Evolutionary conservation across 2,888 invertebrate species (phyloP).

Genomic region (Notocelia uddmanniana): DNA sequence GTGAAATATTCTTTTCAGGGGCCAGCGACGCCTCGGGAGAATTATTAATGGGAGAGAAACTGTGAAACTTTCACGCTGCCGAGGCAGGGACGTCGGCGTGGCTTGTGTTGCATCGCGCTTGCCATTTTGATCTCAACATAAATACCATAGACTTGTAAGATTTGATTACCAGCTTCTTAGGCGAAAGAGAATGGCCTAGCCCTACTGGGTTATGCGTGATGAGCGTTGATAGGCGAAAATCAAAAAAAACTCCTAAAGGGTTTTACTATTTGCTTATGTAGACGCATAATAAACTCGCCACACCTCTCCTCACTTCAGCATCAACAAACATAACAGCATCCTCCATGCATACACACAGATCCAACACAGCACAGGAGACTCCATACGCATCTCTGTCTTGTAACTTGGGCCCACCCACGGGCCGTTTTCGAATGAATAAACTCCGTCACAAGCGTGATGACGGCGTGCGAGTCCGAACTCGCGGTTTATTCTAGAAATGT

Average conservation of each 20-base stretch:
- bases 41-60: conserved; percentile 78
- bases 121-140: background rate
- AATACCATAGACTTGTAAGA: background rate
- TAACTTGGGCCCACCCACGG: conserved; percentile 47
- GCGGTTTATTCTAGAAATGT: conserved; percentile 67
- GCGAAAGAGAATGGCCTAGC: background rate
- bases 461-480: conserved; percentile 59
- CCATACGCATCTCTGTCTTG: background rate
- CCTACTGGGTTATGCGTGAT: no score
- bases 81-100: conserved; percentile 1
- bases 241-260: no score
- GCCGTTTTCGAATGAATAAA: conserved; percentile 56
- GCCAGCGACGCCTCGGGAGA: conserved; percentile 69
- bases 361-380: no score
- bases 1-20: conserved; percentile 81
- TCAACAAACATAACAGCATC: no score
- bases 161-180: background rate
- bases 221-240: no score
- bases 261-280: no score
- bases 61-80: conserved; percentile 58
- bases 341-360: no score
- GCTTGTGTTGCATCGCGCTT: background rate
- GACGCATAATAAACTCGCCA: no score
- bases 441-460: conserved; percentile 61
- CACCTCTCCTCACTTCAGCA: no score